A percentile compares a stretch with the other conserved stretches of the same genome.
Conservation (phyloP, 2,888 invertebrate genomes). For the Morpho helenor region DNA sequence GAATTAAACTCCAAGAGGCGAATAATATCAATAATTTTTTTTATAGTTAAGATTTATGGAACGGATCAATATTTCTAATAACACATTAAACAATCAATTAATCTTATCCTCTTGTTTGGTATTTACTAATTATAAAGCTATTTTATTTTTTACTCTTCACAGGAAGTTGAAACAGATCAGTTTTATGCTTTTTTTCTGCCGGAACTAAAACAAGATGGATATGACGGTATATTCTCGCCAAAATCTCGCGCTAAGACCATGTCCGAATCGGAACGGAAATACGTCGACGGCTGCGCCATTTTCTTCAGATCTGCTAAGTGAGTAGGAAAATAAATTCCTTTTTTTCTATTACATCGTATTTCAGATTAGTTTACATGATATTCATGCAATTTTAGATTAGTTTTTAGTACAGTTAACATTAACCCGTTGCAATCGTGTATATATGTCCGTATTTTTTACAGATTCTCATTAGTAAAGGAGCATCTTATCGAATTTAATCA, state of each 20-base stretch:
- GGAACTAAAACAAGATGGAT: conserved; percentile 94
- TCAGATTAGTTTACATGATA: too few relatives aligned
- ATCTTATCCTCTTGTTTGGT: not conserved
- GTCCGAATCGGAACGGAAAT: conserved; percentile 97
- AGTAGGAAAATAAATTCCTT: conserved; percentile 40
- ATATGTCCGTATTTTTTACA: conserved; percentile 46
- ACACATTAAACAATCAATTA: not conserved
- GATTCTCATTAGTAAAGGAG: conserved; percentile 96
- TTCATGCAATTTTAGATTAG: too few relatives aligned
- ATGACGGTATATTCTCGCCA: conserved; percentile 97
- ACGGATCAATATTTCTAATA: too few relatives aligned
- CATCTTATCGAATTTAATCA: conserved; percentile 99
- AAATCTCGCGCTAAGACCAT: conserved; percentile 99
- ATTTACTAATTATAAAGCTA: not conserved
- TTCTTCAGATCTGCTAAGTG: conserved; percentile 96
- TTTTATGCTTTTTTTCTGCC: conserved; percentile 98
- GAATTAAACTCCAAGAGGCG: too few relatives aligned
- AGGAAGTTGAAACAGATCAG: conserved; percentile 99
- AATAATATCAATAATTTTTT: too few relatives aligned
- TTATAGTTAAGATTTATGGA: too few relatives aligned
- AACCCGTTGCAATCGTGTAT: too few relatives aligned
- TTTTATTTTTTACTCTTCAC: conserved; percentile 33
- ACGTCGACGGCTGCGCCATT: conserved; percentile 99
- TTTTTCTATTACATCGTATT: not conserved
- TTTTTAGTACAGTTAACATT: too few relatives aligned